Evolutionary conservation across 2,888 invertebrate genomes (phyloP), one percentile per base, ranked within the genome.

Genomic region (Cristatella mucedo): DNA sequence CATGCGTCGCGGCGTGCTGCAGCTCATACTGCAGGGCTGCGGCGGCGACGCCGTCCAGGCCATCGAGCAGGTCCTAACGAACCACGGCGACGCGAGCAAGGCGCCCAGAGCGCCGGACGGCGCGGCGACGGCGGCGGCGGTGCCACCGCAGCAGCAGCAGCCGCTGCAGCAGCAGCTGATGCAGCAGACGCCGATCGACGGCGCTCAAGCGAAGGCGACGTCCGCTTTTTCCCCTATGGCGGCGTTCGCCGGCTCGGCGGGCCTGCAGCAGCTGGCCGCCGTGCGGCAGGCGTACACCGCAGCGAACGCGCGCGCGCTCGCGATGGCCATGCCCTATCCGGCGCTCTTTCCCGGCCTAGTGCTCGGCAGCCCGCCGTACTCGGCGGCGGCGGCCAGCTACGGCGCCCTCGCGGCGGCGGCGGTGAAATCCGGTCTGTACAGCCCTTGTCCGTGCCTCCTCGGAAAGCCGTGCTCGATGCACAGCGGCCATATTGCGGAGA

Each of bases 21-120:
- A 89, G 61, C 74, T 78, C 3, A 74, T 84, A 32, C 70, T 91
- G 16, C 78, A 82, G 49, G 74, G 81, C 44, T 82, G 80, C 63
- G 77, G 81, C 63, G 85, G 85, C 0, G 87, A 91, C 60, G 81
- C 86, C 0, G 76, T 89, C 0, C 80, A 84, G 51, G 86, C 89
- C 0, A 89, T 91, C 76, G 89, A 91, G 59, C 76, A 82, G 58
- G 77, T 91, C 73, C 51, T 66, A 21, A 56, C 49, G 45, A 57
- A 53, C 38, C 57, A 58, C 44, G 41, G 51, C 18, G 50, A 50
- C n/a, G 46, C 45, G 21, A 9, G 19, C 13, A 26, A 21, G 24
- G 21, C n/a, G 24, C 16, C 15, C 37, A 20, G 29, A 19, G 15
- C 37, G 21, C 43, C 43, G 20, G 9, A 2, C 33, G 24, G 15